Conservation (phyloP, 2,797 vertebrate species). For the Hemibagrus guttatus region DNA sequence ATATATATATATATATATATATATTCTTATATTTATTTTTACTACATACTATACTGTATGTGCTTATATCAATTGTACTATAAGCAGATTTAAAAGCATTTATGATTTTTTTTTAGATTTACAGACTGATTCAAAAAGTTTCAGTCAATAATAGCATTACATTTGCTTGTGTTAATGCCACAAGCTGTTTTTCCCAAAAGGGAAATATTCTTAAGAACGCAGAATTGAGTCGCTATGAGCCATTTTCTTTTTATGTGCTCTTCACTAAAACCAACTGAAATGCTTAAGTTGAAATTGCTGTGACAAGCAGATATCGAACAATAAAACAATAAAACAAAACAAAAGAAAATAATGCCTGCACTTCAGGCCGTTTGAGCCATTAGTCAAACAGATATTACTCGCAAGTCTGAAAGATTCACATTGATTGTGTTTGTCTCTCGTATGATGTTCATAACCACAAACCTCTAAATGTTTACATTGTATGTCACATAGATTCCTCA, state of each 20-base stretch:
- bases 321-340: not conserved
- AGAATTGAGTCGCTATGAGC: not conserved
- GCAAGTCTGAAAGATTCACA: conserved; percentile 37
- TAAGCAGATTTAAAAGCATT: not conserved
- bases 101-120: not conserved
- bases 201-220: not conserved
- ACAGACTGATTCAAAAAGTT: not conserved
- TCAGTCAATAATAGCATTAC: not conserved
- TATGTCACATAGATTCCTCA: not conserved
- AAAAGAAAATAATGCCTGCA: not conserved
- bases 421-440: conserved; percentile 17
- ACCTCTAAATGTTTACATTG: not conserved
- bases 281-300: not conserved
- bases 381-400: conserved; percentile 36
- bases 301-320: conserved; percentile 10
- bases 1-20: no score
- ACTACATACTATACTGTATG: not conserved
- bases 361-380: conserved; percentile 21
- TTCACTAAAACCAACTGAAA: not conserved
- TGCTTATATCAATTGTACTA: not conserved
- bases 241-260: not conserved
- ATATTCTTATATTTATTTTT: not conserved
- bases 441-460: conserved; percentile 34
- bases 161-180: not conserved
- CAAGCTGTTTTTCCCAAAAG: not conserved